Conservation (phyloP, 37 sponge, comb jelly and placozoan genomes). For the Bolinopsis microptera region DNA sequence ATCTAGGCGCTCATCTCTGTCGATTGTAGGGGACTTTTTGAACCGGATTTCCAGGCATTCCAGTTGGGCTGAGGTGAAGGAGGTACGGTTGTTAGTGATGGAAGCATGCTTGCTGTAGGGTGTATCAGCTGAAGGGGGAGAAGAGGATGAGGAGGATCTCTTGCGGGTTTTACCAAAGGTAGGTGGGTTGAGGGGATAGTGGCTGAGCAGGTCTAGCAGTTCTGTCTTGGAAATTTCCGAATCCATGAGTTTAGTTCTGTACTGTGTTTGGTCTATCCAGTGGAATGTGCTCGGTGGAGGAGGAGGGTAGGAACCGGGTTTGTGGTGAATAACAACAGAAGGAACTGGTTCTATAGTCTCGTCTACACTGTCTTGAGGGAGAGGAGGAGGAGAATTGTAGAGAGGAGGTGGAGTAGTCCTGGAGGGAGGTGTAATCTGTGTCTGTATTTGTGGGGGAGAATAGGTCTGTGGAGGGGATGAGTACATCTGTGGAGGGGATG, state of each 20-base stretch:
- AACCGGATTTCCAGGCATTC: neutral
- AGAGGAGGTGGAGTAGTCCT: neutral
- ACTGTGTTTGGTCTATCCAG: neutral
- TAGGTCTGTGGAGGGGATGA: neutral
- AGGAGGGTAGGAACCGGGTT: neutral
- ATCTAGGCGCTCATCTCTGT: neutral
- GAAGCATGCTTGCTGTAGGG: neutral
- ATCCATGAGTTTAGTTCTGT: neutral
- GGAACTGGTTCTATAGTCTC: neutral
- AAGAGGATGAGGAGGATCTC: neutral
- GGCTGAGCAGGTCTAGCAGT: neutral
- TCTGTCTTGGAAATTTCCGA: neutral
- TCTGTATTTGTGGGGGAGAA: neutral
- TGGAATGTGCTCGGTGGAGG: neutral
- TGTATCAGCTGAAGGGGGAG: neutral
- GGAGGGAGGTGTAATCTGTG: neutral
- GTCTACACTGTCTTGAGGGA: neutral
- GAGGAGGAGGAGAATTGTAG: neutral
- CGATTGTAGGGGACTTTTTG: neutral
- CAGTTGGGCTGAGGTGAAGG: slow-evolving; percentile 14
- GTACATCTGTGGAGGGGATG: neutral
- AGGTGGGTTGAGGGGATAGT: neutral
- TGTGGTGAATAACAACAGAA: neutral
- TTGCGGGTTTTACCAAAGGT: slow-evolving; percentile 19
- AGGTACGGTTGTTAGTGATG: neutral